A percentile compares a stretch with the other conserved stretches of the same genome.
Evolutionary conservation across 2,797 vertebrate genomes (phyloP).

Genomic region (Buphagus erythrorhynchus): DNA sequence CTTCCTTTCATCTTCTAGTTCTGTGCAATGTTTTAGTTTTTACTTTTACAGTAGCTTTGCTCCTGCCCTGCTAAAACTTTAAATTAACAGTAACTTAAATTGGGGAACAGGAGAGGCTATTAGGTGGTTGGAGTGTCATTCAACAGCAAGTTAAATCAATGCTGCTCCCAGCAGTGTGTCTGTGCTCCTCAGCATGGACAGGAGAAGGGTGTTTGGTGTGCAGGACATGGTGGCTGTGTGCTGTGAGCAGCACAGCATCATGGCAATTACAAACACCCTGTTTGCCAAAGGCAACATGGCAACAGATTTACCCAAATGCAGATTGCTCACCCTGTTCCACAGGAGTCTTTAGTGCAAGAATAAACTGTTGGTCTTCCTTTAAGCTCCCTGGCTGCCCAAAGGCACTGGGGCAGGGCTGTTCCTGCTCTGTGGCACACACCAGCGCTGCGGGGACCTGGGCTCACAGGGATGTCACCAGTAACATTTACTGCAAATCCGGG

Average conservation of each 20-base stretch:
- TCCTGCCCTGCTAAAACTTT: neutral
- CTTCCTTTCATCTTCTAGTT: neutral
- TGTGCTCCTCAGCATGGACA: neutral
- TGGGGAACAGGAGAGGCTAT: neutral
- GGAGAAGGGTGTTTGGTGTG: neutral
- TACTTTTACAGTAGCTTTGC: neutral
- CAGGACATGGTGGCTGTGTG: neutral
- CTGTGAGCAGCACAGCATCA: neutral
- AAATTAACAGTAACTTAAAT: neutral
- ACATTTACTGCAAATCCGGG: neutral
- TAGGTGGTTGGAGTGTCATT: neutral
- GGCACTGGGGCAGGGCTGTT: neutral
- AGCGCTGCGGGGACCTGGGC: accelerated
- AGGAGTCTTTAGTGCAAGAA: neutral
- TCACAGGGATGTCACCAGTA: accelerated
- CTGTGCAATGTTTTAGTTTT: neutral
- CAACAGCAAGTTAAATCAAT: neutral
- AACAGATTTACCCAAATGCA: neutral
- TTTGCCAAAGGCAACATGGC: neutral
- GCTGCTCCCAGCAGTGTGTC: neutral
- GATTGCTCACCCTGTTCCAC: neutral
- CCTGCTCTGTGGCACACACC: neutral
- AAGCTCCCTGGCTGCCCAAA: neutral
- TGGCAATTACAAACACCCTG: neutral
- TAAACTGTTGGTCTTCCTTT: neutral